Evolutionary conservation across 2,797 vertebrate species (phyloP).

Genomic region (Typhlichthys eigenmanni): DNA sequence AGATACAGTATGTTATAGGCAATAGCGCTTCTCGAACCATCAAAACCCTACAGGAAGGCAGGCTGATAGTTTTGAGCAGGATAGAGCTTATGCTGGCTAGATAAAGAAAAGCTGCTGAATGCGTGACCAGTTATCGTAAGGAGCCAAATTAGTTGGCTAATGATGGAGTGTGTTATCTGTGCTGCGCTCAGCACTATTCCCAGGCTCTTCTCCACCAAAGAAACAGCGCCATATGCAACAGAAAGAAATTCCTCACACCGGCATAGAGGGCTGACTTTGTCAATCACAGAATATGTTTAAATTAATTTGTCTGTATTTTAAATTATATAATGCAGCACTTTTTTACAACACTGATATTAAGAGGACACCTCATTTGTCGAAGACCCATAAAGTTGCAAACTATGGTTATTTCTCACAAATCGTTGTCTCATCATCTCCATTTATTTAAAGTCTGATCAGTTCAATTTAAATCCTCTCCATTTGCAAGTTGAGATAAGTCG

Average conservation of each 20-base stretch:
- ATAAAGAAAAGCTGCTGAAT: slow-evolving; percentile 70
- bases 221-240: slow-evolving; percentile 40
- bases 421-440: slow-evolving; percentile 8
- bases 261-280: slow-evolving; percentile 44
- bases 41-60: slow-evolving; percentile 38
- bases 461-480: slow-evolving; percentile 33
- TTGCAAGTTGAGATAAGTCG: slow-evolving; percentile 34
- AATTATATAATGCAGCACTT: too few relatives aligned
- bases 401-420: too few relatives aligned
- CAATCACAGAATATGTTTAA: slow-evolving; percentile 5
- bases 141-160: slow-evolving; percentile 49
- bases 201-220: slow-evolving; percentile 36
- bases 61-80: slow-evolving; percentile 58
- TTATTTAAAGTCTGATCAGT: slow-evolving; percentile 19
- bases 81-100: slow-evolving; percentile 62
- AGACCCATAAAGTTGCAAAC: too few relatives aligned
- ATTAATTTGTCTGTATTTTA: too few relatives aligned
- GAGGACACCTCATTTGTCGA: neutral
- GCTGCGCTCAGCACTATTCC: slow-evolving; percentile 63
- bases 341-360: neutral
- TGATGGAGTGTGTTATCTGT: slow-evolving; percentile 71
- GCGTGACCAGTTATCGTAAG: slow-evolving; percentile 74
- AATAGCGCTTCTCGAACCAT: slow-evolving; percentile 38
- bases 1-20: slow-evolving; percentile 34
- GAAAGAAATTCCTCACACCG: slow-evolving; percentile 40